Evolutionary conservation across 1,140 invertebrate genomes (phyloP), one percentile per base, ranked within the genome.

Genomic region (Diorhabda elongata): DNA sequence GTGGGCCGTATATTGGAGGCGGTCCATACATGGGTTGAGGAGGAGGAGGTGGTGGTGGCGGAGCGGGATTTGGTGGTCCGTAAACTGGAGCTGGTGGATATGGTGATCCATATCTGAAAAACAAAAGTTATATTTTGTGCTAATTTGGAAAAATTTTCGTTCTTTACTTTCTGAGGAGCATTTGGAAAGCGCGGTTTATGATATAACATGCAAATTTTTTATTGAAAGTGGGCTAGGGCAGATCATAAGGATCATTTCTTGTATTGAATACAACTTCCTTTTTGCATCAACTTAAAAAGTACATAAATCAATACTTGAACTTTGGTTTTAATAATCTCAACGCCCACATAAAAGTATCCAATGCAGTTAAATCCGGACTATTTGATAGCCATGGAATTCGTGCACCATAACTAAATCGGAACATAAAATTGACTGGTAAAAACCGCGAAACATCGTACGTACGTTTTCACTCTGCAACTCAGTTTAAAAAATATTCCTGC

Each of bases 1-100:
- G 76, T 57, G 64, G 74, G 66, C 65, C 78, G 68, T 70, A 77
- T 60, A 71, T 80, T 43, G 82, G 80, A 58, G 78, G 75, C 6
- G 71, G 69, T 45, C 74, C 73, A 59, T 79, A 76, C 69, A 66
- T 43, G 5, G 64, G 64, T 7, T 26, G 56, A 2, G 63, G 63
- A 52, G 63, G 63, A 26, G 58, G 56, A n/a, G 64, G 56, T n/a
- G 56, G 56, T 11, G 63, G 62, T 64, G 11, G 6, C 7, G 62
- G 62, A 3, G 64, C 52, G 5, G 44, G 44, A 26, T 58, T 42
- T 2, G 41, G 7, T 6, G 63, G 63, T 64, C 43, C 44, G 3
- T 44, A 47, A n/a, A 9, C 42, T 64, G 63, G 63, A 5, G 63
- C 26, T 26, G 44, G 44, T 11, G 52, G 56, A 9, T 6, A 26